Evolutionary conservation across 2,888 invertebrate species (phyloP).

Genomic region (Podotricha telesiphe): DNA sequence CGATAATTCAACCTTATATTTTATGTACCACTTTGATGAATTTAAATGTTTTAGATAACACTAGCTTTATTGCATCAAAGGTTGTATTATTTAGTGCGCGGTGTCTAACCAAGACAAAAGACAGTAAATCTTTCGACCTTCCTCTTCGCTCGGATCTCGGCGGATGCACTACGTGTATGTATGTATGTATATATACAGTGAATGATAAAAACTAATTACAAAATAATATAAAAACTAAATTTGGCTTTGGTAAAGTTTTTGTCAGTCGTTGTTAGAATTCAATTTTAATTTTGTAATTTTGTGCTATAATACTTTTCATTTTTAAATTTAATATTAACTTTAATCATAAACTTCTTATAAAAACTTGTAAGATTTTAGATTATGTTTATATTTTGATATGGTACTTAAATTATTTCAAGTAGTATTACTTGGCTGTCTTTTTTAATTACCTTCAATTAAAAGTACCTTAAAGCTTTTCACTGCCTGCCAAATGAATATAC

Average conservation of each 20-base stretch:
- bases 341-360: background rate
- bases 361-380: background rate
- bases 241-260: background rate
- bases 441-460: no score
- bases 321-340: no score
- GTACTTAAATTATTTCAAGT: background rate
- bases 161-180: constrained; percentile 50
- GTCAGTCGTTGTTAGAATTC: no score
- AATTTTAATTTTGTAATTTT: no score
- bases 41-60: constrained; percentile 12
- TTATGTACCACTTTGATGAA: background rate
- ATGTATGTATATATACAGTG: constrained; percentile 23
- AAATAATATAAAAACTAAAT: constrained; percentile 6
- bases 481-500: no score
- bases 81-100: constrained; percentile 45
- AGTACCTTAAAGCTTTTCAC: no score
- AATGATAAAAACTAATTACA: constrained; percentile 26
- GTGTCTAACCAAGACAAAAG: constrained; percentile 59
- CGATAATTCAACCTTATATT: no score
- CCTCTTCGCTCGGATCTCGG: constrained; percentile 57
- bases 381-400: background rate
- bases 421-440: background rate
- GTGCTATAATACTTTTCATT: no score
- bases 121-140: constrained; percentile 69
- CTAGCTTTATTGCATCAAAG: constrained; percentile 32